Conservation (phyloP, 1,140 invertebrate species). For the Gonatopus flavifemur region DNA sequence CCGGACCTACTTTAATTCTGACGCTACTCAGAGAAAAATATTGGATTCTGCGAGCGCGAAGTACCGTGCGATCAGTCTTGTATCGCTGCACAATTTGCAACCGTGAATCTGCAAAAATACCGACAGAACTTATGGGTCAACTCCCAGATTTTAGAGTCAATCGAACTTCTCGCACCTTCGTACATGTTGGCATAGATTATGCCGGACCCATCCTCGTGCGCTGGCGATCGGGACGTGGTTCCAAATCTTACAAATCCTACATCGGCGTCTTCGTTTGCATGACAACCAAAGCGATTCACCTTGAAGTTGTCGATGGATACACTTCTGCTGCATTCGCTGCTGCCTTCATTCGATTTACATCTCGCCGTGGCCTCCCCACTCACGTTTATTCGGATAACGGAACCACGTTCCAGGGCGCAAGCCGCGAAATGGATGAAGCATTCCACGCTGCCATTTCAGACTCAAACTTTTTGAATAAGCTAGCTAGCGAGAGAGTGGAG, state of each 20-base stretch:
- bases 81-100: not conserved
- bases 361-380: conserved; percentile 8
- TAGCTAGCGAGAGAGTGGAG: conserved; percentile 23
- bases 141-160: no score
- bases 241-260: conserved; percentile 23
- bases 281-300: conserved; percentile 27
- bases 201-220: conserved; percentile 15
- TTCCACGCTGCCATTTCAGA: not conserved
- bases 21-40: not conserved
- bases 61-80: not conserved
- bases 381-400: conserved; percentile 18
- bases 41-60: no score
- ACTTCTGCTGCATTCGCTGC: conserved; percentile 27
- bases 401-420: conserved; percentile 14
- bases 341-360: conserved; percentile 29
- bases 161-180: conserved; percentile 3
- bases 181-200: conserved; percentile 1
- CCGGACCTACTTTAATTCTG: conserved; percentile 15
- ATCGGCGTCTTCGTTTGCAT: conserved; percentile 35
- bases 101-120: not conserved
- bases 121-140: not conserved
- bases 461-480: conserved; percentile 3
- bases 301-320: conserved; percentile 30
- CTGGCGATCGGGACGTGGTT: no score
- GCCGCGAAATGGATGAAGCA: conserved; percentile 11